A percentile compares a stretch with the other conserved stretches of the same genome.
These are phyloP conservation scores for Entomobrya proxima DNA, from an alignment of 2,888 invertebrate genomes.

Conservation along the genomic window DNA sequence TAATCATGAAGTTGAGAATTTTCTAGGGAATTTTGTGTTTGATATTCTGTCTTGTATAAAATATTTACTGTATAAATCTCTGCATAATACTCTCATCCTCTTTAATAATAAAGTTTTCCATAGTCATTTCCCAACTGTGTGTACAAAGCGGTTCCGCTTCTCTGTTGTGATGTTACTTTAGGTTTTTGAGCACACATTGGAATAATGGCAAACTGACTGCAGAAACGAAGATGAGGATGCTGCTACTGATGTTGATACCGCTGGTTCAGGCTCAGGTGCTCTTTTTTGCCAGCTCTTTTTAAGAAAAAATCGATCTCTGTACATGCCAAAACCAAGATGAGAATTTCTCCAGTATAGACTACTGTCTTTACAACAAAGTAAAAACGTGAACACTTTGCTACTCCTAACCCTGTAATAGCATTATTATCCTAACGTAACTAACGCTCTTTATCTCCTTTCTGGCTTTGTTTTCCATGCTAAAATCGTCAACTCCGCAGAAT, in stretches of 20 bases:
- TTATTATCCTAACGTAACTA: no score
- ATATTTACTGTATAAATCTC: slow-evolving; percentile 45
- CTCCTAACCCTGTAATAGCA: no score
- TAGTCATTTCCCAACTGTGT: slow-evolving; percentile 9
- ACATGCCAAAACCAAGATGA: neutral
- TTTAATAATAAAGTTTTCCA: slow-evolving; percentile 37
- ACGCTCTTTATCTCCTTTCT: no score
- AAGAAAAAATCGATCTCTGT: slow-evolving; percentile 22
- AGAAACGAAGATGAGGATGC: neutral
- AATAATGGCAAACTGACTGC: slow-evolving; percentile 20
- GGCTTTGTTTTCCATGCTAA: no score
- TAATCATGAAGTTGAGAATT: slow-evolving; percentile 55
- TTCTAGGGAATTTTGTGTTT: slow-evolving; percentile 43
- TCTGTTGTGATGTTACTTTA: neutral
- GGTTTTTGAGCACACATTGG: neutral
- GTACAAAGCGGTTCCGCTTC: slow-evolving; percentile 17
- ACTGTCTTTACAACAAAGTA: no score
- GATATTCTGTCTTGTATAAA: slow-evolving; percentile 21
- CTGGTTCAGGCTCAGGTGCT: slow-evolving; percentile 23
- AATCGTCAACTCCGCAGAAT: no score
- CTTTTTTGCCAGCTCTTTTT: slow-evolving; percentile 6
- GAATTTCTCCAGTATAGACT: no score
- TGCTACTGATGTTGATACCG: neutral
- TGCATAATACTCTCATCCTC: slow-evolving; percentile 48
- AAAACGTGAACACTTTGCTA: no score